Conservation (phyloP, 2,113 vertebrate species). For the Neolamprologus longior region DNA sequence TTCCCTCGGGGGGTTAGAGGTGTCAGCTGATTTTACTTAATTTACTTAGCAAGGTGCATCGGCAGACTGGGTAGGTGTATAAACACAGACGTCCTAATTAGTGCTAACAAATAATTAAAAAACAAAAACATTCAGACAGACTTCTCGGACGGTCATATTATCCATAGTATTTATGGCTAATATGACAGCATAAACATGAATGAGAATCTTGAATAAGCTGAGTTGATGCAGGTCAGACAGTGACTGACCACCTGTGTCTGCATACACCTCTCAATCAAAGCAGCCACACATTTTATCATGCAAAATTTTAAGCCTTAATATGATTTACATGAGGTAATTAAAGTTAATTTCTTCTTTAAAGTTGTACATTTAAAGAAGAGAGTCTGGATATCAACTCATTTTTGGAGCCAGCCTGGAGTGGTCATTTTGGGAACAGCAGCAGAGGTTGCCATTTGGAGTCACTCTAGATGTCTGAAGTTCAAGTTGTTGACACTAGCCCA, state of each 20-base stretch:
- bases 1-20: fast-evolving
- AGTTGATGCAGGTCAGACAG: neutral
- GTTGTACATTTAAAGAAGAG: neutral
- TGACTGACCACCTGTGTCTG: neutral
- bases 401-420: neutral
- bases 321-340: neutral
- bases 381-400: neutral
- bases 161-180: neutral
- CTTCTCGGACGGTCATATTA: neutral
- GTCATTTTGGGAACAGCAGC: neutral
- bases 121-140: neutral
- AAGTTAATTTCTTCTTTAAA: neutral
- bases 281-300: neutral
- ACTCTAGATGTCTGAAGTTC: neutral
- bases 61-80: neutral
- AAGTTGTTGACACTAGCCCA: neutral
- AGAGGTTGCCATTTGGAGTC: fast-evolving
- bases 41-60: neutral
- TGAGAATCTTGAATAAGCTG: fast-evolving
- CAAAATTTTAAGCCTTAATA: neutral
- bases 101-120: neutral
- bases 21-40: neutral
- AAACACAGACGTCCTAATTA: neutral
- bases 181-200: fast-evolving
- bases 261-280: neutral